Percentiles rank a stretch among this genome's conserved stretches.
phyloP scores from a whole-genome alignment of 2,888 invertebrate genomes.

The Cynaeus angustus region DNA sequence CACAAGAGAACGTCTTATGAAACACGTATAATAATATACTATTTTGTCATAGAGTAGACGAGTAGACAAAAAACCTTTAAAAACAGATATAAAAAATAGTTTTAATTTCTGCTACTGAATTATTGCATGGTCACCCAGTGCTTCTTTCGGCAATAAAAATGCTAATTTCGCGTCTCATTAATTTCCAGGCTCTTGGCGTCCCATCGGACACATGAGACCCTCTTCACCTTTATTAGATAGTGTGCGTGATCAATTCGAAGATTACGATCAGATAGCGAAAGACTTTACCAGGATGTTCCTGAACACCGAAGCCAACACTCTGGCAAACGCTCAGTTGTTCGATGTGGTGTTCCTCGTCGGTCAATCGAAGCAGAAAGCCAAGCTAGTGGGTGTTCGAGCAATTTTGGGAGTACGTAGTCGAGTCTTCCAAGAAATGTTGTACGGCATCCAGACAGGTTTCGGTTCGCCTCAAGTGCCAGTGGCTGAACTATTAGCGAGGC shows the following conservation, averaged over 20 bases:
- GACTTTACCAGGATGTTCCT: slow-evolving; percentile 93
- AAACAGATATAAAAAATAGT: too few species aligned
- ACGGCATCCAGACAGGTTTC: slow-evolving; percentile 94
- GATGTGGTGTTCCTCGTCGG: slow-evolving; percentile 94
- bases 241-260: slow-evolving; percentile 94
- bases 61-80: too few species aligned
- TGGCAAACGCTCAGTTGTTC: slow-evolving; percentile 87
- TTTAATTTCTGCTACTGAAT: too few species aligned
- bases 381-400: slow-evolving; percentile 92
- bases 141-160: too few species aligned
- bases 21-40: too few species aligned
- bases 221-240: slow-evolving; percentile 94
- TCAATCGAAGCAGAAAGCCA: slow-evolving; percentile 90
- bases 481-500: slow-evolving; percentile 88
- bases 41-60: too few species aligned
- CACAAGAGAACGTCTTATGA: too few species aligned
- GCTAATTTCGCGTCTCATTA: too few species aligned
- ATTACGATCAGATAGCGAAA: slow-evolving; percentile 94
- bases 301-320: slow-evolving; percentile 85
- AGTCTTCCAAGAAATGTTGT: slow-evolving; percentile 95
- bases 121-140: too few species aligned
- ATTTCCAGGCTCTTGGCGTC: slow-evolving; percentile 88
- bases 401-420: slow-evolving; percentile 93
- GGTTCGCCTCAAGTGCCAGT: slow-evolving; percentile 95
- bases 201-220: slow-evolving; percentile 95